Evolutionary conservation across 2,797 vertebrate genomes (phyloP).

Genomic region (Chelon auratus): DNA sequence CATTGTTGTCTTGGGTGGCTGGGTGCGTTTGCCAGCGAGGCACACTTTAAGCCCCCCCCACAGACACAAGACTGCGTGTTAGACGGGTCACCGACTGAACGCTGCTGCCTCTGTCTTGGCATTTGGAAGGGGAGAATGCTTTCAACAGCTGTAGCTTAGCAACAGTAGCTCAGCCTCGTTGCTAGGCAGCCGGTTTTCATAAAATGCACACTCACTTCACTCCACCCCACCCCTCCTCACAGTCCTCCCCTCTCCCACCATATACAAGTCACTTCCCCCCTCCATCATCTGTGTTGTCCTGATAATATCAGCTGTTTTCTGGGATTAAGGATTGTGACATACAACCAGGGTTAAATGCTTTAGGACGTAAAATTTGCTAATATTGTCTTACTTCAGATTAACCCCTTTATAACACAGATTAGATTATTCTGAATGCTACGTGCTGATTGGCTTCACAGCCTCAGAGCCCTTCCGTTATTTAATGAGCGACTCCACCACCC

Average conservation of each 20-base stretch:
- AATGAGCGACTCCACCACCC: slow-evolving; percentile 45
- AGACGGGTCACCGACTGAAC: slow-evolving; percentile 34
- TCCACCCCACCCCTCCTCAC: background rate
- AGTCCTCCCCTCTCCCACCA: slow-evolving; percentile 3
- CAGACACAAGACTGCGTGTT: slow-evolving; percentile 21
- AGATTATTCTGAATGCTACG: background rate
- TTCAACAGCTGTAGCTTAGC: slow-evolving; percentile 87
- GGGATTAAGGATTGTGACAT: too few relatives aligned
- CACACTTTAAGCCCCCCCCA: slow-evolving; percentile 87
- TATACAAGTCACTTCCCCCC: slow-evolving; percentile 51
- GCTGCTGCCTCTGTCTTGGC: slow-evolving; percentile 85
- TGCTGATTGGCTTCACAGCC: slow-evolving; percentile 3
- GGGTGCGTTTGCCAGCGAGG: slow-evolving; percentile 86
- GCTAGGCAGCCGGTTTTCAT: slow-evolving; percentile 76
- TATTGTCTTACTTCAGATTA: slow-evolving; percentile 23
- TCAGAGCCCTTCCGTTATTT: slow-evolving; percentile 7
- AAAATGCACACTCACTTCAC: slow-evolving; percentile 68
- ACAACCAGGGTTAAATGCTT: too few relatives aligned
- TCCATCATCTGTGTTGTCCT: slow-evolving; percentile 31
- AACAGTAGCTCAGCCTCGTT: slow-evolving; percentile 77
- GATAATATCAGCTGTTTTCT: background rate
- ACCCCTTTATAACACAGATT: background rate
- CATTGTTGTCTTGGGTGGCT: slow-evolving; percentile 79
- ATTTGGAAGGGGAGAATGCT: slow-evolving; percentile 85
- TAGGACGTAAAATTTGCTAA: background rate